Percentiles rank a stretch among this genome's conserved stretches.
Conservation (phyloP, 2,888 invertebrate species). For the Amphipyra berbera region DNA sequence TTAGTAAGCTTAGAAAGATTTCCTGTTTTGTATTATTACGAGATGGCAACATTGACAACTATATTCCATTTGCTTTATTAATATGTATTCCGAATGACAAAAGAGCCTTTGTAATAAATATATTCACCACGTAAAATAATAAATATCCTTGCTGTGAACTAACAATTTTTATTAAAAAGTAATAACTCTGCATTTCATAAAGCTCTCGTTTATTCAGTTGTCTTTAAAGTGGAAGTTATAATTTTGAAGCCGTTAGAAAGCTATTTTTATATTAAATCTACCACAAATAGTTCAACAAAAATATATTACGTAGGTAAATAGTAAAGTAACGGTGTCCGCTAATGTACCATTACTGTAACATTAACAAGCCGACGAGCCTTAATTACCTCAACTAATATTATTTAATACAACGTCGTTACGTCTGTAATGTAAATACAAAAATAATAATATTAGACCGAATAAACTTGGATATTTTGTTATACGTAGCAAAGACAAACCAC, state of each 20-base stretch:
- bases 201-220: conserved; percentile 21
- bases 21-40: conserved; percentile 41
- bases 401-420: conserved; percentile 4
- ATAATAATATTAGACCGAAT: conserved; percentile 15
- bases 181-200: background rate
- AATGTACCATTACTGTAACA: conserved; percentile 29
- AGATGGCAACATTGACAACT: conserved; percentile 29
- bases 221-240: conserved; percentile 16
- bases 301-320: background rate
- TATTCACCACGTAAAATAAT: background rate
- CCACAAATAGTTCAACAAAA: conserved; percentile 20
- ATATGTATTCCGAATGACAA: conserved; percentile 22
- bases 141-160: no score
- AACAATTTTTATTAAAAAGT: background rate
- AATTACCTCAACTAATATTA: conserved; percentile 25
- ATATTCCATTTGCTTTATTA: conserved; percentile 50
- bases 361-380: conserved; percentile 16
- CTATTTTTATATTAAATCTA: conserved; percentile 12
- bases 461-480: conserved; percentile 22
- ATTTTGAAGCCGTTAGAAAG: conserved; percentile 17
- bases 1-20: conserved; percentile 31
- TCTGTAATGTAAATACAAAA: conserved; percentile 19
- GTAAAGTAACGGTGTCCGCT: conserved; percentile 6
- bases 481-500: conserved; percentile 21
- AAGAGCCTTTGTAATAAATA: conserved; percentile 2